Evolutionary conservation across 2,888 invertebrate species (phyloP).

Genomic region (Teleiodes luculella): DNA sequence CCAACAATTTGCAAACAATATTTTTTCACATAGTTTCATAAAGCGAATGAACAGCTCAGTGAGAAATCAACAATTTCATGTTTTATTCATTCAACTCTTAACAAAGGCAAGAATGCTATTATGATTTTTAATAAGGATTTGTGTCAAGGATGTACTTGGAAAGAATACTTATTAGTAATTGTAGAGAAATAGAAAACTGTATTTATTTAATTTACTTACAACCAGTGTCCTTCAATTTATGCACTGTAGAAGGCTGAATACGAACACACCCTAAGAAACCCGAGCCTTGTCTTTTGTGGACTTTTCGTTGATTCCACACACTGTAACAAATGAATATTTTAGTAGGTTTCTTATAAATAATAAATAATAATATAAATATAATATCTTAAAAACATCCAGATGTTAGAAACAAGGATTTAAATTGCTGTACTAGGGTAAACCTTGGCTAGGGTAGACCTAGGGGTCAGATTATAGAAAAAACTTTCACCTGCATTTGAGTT

Average conservation of each 20-base stretch:
- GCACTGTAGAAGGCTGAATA: conserved; percentile 93
- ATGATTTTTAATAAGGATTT: conserved; percentile 6
- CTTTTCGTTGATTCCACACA: conserved; percentile 97
- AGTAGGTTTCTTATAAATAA: too few species aligned
- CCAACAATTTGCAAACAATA: neutral
- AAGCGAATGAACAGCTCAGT: neutral
- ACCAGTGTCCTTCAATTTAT: conserved; percentile 96
- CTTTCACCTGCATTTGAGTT: too few species aligned
- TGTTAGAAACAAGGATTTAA: too few species aligned
- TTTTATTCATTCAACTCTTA: conserved; percentile 4
- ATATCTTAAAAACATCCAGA: too few species aligned
- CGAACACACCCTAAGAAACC: conserved; percentile 97
- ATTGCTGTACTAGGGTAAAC: too few species aligned
- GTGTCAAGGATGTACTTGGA: conserved; percentile 8
- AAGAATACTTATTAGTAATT: conserved; percentile 1
- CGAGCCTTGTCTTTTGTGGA: conserved; percentile 95
- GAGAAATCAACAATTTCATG: conserved; percentile 3
- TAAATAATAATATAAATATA: too few species aligned
- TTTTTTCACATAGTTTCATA: neutral
- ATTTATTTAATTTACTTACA: conserved; percentile 85
- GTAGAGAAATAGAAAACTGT: neutral
- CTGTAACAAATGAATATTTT: conserved; percentile 48
- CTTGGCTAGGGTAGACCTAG: too few species aligned
- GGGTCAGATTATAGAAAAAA: too few species aligned
- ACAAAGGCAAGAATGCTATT: conserved; percentile 7